These are phyloP conservation scores for Mormoops blainvillei DNA, from an alignment of 2,113 vertebrate genomes.

Conservation along the genomic window DNA sequence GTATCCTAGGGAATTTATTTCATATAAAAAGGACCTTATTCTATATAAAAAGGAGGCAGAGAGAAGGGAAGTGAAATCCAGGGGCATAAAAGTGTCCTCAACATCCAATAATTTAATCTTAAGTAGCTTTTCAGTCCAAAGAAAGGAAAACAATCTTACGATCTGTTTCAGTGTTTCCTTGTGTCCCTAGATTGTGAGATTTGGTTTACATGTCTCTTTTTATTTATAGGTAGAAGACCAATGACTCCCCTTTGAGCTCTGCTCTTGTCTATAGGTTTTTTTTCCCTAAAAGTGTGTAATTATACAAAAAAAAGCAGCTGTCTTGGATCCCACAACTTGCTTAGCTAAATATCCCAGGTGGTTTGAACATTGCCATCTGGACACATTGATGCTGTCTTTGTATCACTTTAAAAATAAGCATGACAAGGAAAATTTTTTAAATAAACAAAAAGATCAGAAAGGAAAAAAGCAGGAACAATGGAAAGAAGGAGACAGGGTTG, in stretches of 20 bases:
- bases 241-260: neutral
- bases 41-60: neutral
- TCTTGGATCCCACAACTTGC: neutral
- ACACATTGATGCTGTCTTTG: neutral
- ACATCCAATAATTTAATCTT: neutral
- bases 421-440: neutral
- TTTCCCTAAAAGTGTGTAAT: neutral
- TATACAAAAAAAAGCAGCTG: neutral
- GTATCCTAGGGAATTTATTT: neutral
- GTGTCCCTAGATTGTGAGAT: neutral
- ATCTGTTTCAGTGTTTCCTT: neutral
- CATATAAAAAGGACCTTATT: neutral
- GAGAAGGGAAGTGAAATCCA: neutral
- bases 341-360: neutral
- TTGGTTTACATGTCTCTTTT: neutral
- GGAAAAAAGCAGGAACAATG: neutral
- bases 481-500: neutral
- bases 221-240: neutral
- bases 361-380: neutral
- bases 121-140: neutral
- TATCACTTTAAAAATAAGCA: neutral
- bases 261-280: neutral
- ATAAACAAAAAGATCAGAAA: neutral
- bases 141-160: neutral
- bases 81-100: neutral